Evolutionary conservation across 2,797 vertebrate genomes (phyloP).

Genomic region (Diceros bicornis): DNA sequence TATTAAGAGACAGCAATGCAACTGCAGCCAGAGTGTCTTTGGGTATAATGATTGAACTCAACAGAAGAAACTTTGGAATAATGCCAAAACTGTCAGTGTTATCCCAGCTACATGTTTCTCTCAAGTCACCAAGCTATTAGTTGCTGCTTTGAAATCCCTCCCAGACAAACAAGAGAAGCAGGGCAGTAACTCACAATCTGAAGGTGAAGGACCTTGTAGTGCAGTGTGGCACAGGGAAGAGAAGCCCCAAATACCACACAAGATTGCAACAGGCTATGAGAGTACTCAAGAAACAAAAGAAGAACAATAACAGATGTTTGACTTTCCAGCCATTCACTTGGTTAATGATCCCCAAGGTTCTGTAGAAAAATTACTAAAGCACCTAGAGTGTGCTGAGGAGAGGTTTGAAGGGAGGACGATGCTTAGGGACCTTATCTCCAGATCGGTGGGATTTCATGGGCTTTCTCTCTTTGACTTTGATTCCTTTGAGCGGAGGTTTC

Average conservation of each 20-base stretch:
- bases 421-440: constrained; percentile 93
- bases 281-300: constrained; percentile 95
- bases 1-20: background rate
- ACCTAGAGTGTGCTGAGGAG: constrained; percentile 94
- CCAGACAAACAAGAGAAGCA: constrained; percentile 94
- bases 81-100: constrained; percentile 95
- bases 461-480: constrained; percentile 96
- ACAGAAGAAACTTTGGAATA: constrained; percentile 96
- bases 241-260: constrained; percentile 91
- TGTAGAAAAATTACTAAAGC: constrained; percentile 94
- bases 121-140: constrained; percentile 94
- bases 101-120: constrained; percentile 95
- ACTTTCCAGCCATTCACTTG: constrained; percentile 95
- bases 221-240: constrained; percentile 89
- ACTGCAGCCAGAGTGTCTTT: background rate
- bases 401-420: constrained; percentile 96
- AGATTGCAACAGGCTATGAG: constrained; percentile 95
- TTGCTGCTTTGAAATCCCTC: constrained; percentile 94
- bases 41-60: constrained; percentile 94
- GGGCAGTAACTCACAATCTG: constrained; percentile 93
- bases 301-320: constrained; percentile 94
- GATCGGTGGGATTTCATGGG: constrained; percentile 86
- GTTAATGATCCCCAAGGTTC: constrained; percentile 96
- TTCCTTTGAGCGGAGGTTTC: constrained; percentile 77
- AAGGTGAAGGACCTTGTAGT: constrained; percentile 92